Base-by-base conservation (phyloP, 2,888 invertebrate genomes). In the Eupsilia transversa region DNA sequence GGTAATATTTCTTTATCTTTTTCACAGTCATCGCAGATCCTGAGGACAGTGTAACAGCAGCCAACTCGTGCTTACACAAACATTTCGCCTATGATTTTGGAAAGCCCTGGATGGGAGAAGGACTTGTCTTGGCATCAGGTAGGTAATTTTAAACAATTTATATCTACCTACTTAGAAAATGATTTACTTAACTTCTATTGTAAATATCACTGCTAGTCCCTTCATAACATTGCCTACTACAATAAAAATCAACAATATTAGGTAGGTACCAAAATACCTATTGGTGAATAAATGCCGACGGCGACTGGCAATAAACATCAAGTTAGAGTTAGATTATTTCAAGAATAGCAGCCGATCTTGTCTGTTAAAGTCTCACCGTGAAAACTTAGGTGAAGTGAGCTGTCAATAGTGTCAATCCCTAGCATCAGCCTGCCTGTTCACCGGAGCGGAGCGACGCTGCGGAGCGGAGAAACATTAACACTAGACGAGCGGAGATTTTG, bases 41-140 rank as follows among this genome's bases (percentile, higher is more conserved):
- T 23, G 82, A 86, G 23, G 89, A 87, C 49, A 82, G 84, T n/a
- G 64, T 77, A 1, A 86, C 82, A 23, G 83, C 88, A 23, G 83
- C 86, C 1, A 86, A 84, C 35, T 56, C 81, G 0, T 87, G 87
- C 41, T 61, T 87, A 2, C 71, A 84, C 9, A 90, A 86, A 66
- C 84, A 85, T 73, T 87, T 75, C 63, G 81, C 84, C 3, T 90
- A 88, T 41, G 84, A 88, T 35, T 88, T 84, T n/a, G 77, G 87
- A 3, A 82, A 84, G n/a, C 83, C 87, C 14, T 84, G 88, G 82
- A 85, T 89, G 66, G 90, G 90, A 7, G 83, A 87, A n/a, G 88
- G 89, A 52, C 56, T 89, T 9, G 79, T 88, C 9, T 64, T 85
- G n/a, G 82, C 85, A 20, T 85, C 85, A 80, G 85, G 85, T 85